Evolutionary conservation across 2,113 vertebrate species (phyloP).

Genomic region (Montifringilla adamsi): DNA sequence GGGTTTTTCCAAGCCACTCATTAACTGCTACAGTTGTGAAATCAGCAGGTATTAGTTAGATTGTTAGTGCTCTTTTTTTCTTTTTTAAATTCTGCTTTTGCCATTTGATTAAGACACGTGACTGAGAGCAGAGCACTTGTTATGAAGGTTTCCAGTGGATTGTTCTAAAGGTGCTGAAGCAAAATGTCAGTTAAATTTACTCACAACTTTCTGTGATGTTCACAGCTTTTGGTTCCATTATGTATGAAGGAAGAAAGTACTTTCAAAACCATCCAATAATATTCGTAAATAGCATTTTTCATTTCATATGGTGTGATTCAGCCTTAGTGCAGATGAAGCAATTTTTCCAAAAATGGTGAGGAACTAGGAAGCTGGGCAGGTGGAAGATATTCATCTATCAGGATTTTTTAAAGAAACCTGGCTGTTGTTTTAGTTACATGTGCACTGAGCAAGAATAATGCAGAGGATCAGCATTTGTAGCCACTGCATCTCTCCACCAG

Average conservation of each 20-base stretch:
- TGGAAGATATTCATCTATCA: background rate
- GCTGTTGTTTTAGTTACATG: background rate
- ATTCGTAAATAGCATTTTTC: background rate
- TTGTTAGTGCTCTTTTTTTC: background rate
- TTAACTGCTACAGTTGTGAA: background rate
- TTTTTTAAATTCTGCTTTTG: background rate
- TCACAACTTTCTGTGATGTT: background rate
- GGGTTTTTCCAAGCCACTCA: background rate
- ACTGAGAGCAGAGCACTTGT: background rate
- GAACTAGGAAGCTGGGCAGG: background rate
- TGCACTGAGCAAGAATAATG: constrained; percentile 25
- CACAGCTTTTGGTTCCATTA: background rate
- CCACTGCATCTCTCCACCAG: background rate
- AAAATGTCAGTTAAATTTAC: background rate
- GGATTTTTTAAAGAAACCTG: constrained; percentile 7
- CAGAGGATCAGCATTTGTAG: background rate
- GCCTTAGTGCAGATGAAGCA: background rate
- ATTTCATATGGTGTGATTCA: background rate
- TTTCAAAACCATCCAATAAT: background rate
- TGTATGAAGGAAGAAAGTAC: background rate
- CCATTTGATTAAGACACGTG: background rate
- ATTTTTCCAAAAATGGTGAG: background rate
- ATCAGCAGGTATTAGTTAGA: background rate
- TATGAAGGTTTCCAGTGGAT: background rate
- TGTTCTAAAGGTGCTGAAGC: background rate